Evolutionary conservation across 1,140 invertebrate species (phyloP), one percentile per base, ranked within the genome.

Genomic region (Bombus waltoni): DNA sequence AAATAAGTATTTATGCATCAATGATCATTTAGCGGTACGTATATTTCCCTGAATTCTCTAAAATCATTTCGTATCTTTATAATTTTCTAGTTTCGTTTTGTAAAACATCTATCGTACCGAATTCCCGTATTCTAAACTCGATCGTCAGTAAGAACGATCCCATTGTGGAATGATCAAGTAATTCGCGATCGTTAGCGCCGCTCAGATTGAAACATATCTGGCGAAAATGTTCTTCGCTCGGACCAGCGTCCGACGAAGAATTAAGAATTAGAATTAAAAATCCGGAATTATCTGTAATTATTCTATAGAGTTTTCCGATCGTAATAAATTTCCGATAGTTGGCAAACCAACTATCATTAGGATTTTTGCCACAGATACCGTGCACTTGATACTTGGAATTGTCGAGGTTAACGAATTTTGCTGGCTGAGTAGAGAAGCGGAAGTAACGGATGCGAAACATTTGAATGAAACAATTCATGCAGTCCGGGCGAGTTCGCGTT

Each of bases 401-500:
- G 70, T 42, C 15, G 70, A 42, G 70, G 40, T 42, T 42, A 13
- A 2, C 38, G 70, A 72, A n/a, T 72, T 72, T 72, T 72, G 18
- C 28, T 72, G n/a, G 71, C 13, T n/a, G 25, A 13, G n/a, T 11
- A 10, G n/a, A 18, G 38, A 47, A 13, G 11, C 40, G 71, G 71
- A 73, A 73, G n/a, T 44, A 44, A 40, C 40, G 71, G 40, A 73
- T 18, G n/a, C 42, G 42, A 32, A 44, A 35, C 42, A 74, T 53
- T 66, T 25, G 42, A 22, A 25, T 18, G 74, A 76, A 76, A 76
- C 53, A 78, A 66, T 78, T 32, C 38, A 44, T 66, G 35, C 35
- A 9, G 72, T 53, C 28, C 42, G n/a, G 4, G 22, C 13, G n/a
- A 18, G 53, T 80, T 70, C 68, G 15, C 53, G 40, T 62, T 53